Base-by-base conservation (phyloP, 1,140 invertebrate species). In the Euschistus heros region DNA sequence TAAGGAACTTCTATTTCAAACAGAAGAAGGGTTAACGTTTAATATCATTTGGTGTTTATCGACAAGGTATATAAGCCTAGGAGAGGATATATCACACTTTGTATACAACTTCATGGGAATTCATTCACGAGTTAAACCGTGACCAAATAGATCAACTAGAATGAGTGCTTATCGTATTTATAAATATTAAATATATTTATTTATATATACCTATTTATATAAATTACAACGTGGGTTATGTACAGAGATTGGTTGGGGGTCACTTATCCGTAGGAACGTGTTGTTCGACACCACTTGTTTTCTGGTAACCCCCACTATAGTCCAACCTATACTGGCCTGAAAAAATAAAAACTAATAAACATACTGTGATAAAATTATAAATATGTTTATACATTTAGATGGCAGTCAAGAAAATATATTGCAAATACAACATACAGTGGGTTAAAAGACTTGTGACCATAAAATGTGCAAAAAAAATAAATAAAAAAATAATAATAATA, bases 291-390 rank as follows among this genome's bases (percentile, higher is more conserved):
- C 44, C 67, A 68, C 20, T 68, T 8, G 63, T 47, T 37, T 65
- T 68, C 20, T 59, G 62, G 54, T 68, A 64, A 26, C 61, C 46
- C 27, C 47, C 42, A 61, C 18, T 62, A 30, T 64, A 68, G 60
- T 68, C 67, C 52, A 68, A 62, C 59, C 63, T 59, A 52, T 68
- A 68, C 50, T 68, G 67, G 14, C 67, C 67, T 68, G 50, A 18
- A 55, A 54, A 52, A 59, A 37, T 6, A 27, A 50, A 30, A 37
- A 37, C n/a, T n/a, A n/a, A n/a, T n/a, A n/a, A n/a, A n/a, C n/a
- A n/a, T n/a, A n/a, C n/a, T n/a, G n/a, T n/a, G n/a, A n/a, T n/a
- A n/a, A n/a, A n/a, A n/a, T n/a, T n/a, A n/a, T n/a, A n/a, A n/a
- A n/a, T n/a, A n/a, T n/a, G n/a, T n/a, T n/a, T n/a, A n/a, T n/a